Percentiles rank a stretch among this genome's conserved stretches.
Conservation (phyloP, 2,888 invertebrate species). For the Allolobophora icterica region DNA sequence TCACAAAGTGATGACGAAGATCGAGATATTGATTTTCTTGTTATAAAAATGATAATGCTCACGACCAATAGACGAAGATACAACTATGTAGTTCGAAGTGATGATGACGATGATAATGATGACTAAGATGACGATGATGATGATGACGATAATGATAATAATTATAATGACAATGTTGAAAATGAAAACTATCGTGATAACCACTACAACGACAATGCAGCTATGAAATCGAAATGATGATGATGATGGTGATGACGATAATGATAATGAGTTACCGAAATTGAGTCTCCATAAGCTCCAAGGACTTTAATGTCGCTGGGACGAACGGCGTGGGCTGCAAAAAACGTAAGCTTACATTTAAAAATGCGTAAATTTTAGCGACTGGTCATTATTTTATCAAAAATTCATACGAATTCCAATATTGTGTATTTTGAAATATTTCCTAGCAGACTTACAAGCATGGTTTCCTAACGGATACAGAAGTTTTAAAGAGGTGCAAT, state of each 20-base stretch:
- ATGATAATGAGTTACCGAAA: constrained; percentile 32
- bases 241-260: constrained; percentile 21
- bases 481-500: too few relatives aligned
- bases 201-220: not conserved
- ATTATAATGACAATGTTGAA: not conserved
- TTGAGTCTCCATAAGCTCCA: constrained; percentile 35
- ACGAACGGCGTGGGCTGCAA: constrained; percentile 21
- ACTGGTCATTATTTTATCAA: too few relatives aligned
- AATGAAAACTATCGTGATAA: not conserved
- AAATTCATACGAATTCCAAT: too few relatives aligned
- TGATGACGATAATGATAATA: constrained; percentile 3
- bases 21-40: constrained; percentile 28
- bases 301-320: constrained; percentile 35
- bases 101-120: constrained; percentile 30
- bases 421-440: too few relatives aligned
- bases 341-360: not conserved
- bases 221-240: not conserved
- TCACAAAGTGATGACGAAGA: not conserved
- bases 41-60: not conserved
- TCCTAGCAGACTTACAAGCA: too few relatives aligned
- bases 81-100: not conserved
- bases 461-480: too few relatives aligned
- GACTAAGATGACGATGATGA: constrained; percentile 18
- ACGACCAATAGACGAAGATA: not conserved
- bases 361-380: not conserved